These are phyloP conservation scores for Cactoblastis cactorum DNA, from an alignment of 2,888 invertebrate genomes.

Conservation along the genomic window DNA sequence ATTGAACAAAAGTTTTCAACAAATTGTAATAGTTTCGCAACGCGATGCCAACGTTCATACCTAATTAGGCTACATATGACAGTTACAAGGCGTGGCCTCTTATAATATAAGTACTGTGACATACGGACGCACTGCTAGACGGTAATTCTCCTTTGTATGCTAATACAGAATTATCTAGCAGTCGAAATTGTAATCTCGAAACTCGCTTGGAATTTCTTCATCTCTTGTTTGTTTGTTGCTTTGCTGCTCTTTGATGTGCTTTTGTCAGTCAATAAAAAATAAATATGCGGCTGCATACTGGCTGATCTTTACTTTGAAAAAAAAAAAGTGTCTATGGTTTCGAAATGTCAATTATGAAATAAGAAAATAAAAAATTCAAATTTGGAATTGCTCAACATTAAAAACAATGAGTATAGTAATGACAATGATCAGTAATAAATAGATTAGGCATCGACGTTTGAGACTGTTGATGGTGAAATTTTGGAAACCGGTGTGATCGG, in stretches of 20 bases:
- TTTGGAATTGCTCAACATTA: slow-evolving; percentile 2
- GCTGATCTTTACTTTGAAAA: slow-evolving; percentile 1
- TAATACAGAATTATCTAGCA: slow-evolving; percentile 77
- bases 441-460: slow-evolving; percentile 11
- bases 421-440: slow-evolving; percentile 12
- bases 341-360: slow-evolving; percentile 20
- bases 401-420: slow-evolving; percentile 1
- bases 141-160: slow-evolving; percentile 78
- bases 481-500: slow-evolving; percentile 14
- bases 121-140: slow-evolving; percentile 64
- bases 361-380: slow-evolving; percentile 13
- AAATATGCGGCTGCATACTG: background rate
- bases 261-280: slow-evolving; percentile 31
- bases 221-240: slow-evolving; percentile 56
- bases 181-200: slow-evolving; percentile 76
- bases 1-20: slow-evolving; percentile 6
- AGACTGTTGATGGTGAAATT: slow-evolving; percentile 17
- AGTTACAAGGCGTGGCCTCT: slow-evolving; percentile 73
- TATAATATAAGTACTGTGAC: slow-evolving; percentile 61
- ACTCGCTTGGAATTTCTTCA: slow-evolving; percentile 76
- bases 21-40: slow-evolving; percentile 41
- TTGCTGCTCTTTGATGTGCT: slow-evolving; percentile 35
- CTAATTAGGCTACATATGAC: slow-evolving; percentile 77
- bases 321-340: slow-evolving; percentile 14
- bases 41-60: slow-evolving; percentile 41